These are phyloP conservation scores for Vespertilio murinus DNA, from an alignment of 2,797 vertebrate species.

Conservation along the genomic window DNA sequence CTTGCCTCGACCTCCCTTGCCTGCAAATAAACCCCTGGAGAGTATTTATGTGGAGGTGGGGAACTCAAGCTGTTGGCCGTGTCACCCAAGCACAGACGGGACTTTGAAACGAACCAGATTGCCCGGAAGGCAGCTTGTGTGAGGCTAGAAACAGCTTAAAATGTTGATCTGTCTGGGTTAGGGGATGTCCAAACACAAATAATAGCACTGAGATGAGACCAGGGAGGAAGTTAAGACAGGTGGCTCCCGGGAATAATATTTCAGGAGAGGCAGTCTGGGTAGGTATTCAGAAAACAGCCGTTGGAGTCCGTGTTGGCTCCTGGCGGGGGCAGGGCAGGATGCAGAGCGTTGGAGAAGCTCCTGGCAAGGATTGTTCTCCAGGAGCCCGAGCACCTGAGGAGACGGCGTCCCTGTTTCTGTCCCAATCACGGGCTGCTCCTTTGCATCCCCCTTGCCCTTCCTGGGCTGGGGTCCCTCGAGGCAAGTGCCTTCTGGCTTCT, in stretches of 20 bases:
- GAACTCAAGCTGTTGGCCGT: neutral
- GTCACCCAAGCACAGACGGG: neutral
- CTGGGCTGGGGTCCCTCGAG: neutral
- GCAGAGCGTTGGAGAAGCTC: neutral
- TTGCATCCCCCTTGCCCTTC: neutral
- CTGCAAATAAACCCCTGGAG: neutral
- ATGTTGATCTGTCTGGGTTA: neutral
- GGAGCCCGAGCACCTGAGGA: neutral
- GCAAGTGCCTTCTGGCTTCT: neutral
- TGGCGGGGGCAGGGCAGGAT: neutral
- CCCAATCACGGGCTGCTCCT: neutral
- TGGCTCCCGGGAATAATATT: neutral
- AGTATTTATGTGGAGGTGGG: neutral
- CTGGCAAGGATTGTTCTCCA: neutral
- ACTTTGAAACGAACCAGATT: slow-evolving; percentile 14
- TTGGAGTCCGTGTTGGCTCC: neutral
- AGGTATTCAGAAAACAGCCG: neutral
- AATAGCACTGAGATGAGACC: neutral
- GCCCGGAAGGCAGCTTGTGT: neutral
- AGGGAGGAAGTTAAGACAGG: neutral
- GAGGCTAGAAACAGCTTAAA: neutral
- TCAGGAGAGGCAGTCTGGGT: neutral
- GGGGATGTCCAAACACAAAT: neutral
- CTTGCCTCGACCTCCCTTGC: neutral
- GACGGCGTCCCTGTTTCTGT: neutral